A percentile compares a stretch with the other conserved stretches of the same genome.
Evolutionary conservation across 2,113 vertebrate genomes (phyloP).

Genomic region (Megaptera novaeangliae): DNA sequence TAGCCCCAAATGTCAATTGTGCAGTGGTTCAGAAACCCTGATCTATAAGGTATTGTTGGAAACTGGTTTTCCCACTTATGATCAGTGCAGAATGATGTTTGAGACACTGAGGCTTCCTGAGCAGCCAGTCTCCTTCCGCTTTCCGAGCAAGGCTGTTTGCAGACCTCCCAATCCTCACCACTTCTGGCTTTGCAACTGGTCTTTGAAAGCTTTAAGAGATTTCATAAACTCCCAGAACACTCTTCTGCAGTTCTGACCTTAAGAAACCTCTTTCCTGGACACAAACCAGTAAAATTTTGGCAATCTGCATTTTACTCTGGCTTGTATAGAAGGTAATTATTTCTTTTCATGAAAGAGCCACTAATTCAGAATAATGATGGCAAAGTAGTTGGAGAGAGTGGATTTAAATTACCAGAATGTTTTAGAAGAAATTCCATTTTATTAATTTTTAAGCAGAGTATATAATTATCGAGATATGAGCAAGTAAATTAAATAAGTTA

Average conservation of each 20-base stretch:
- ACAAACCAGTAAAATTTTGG: slow-evolving; percentile 15
- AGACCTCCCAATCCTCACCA: fast-evolving
- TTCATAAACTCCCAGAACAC: background rate
- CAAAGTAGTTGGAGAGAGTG: slow-evolving; percentile 25
- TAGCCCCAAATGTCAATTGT: background rate
- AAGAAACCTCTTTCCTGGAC: slow-evolving; percentile 32
- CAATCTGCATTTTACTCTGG: background rate
- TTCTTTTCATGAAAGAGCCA: slow-evolving; percentile 36
- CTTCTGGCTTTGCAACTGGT: background rate
- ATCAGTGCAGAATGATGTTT: background rate
- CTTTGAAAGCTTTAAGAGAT: background rate
- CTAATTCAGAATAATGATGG: slow-evolving; percentile 45
- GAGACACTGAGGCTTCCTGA: background rate
- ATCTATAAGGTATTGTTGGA: background rate
- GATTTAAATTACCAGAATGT: slow-evolving; percentile 42
- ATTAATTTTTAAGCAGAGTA: slow-evolving; percentile 36
- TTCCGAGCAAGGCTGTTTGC: background rate
- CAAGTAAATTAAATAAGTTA: slow-evolving; percentile 30
- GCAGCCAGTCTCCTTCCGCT: background rate
- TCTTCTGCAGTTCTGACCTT: slow-evolving; percentile 23
- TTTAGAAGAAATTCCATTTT: slow-evolving; percentile 54
- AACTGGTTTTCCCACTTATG: background rate
- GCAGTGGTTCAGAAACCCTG: background rate
- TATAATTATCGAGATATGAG: slow-evolving; percentile 48
- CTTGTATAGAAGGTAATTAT: slow-evolving; percentile 46